These are phyloP conservation scores for Dasyornis broadbenti DNA, from an alignment of 2,113 vertebrate species.

Conservation along the genomic window DNA sequence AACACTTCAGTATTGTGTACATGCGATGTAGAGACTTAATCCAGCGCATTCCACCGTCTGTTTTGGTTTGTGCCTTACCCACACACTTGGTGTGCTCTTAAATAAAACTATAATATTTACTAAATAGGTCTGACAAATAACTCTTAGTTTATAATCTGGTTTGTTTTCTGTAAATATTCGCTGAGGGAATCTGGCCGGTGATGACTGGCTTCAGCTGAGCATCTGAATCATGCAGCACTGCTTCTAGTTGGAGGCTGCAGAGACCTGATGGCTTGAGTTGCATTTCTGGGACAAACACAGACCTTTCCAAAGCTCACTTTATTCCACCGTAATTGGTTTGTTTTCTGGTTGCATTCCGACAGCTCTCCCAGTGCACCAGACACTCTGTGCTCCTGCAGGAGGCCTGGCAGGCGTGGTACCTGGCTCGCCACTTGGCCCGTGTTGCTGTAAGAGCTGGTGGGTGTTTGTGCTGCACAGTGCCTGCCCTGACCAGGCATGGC, in stretches of 20 bases:
- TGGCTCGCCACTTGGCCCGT: rapidly evolving
- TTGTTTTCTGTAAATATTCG: slow-evolving; percentile 27
- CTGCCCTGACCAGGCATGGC: neutral
- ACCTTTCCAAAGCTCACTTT: neutral
- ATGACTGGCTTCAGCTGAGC: neutral
- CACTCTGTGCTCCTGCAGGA: neutral
- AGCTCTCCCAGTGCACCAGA: neutral
- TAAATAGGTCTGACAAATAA: slow-evolving; percentile 6
- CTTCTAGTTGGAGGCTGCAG: neutral
- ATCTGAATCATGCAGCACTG: neutral
- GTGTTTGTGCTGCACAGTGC: neutral
- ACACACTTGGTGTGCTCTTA: neutral
- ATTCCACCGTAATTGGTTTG: neutral
- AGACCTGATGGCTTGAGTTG: neutral
- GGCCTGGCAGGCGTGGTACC: neutral
- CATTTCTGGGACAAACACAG: neutral
- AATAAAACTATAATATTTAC: slow-evolving; percentile 20
- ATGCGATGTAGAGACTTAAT: neutral
- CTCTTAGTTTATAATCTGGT: neutral
- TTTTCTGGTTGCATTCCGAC: neutral
- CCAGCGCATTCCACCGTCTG: neutral
- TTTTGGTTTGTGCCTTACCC: neutral
- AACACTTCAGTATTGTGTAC: rapidly evolving
- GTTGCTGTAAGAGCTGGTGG: neutral
- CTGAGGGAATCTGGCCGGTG: neutral